phyloP scores from a whole-genome alignment of 2,888 invertebrate genomes.

The Theodoxus fluviatilis region DNA sequence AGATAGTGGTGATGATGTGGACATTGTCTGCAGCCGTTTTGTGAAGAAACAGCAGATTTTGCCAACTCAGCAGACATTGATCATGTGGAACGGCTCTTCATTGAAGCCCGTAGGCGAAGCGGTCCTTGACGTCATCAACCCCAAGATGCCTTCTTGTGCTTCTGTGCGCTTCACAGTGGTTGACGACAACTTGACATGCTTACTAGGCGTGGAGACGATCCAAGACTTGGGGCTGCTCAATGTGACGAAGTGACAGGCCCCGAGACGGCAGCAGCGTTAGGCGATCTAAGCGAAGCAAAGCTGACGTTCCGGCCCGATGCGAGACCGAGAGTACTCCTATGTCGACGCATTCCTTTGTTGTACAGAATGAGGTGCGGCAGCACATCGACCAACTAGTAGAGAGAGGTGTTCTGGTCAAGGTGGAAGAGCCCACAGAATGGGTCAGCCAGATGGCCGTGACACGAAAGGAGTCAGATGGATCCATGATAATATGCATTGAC shows the following conservation, averaged over 20 bases:
- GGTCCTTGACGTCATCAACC: not conserved
- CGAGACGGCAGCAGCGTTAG: too few species aligned
- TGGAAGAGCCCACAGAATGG: constrained; percentile 31
- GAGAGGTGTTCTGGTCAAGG: constrained; percentile 25
- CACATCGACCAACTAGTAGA: constrained; percentile 25
- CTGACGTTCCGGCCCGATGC: constrained; percentile 21
- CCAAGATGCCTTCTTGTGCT: not conserved
- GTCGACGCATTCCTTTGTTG: constrained; percentile 28
- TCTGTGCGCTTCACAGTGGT: constrained; percentile 3
- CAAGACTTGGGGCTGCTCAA: constrained; percentile 19
- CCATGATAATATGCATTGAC: constrained; percentile 34
- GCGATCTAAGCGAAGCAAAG: constrained; percentile 24
- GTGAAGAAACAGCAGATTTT: constrained; percentile 20
- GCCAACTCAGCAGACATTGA: not conserved
- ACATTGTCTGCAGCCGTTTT: constrained; percentile 24
- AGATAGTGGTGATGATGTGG: constrained; percentile 26
- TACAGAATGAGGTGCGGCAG: constrained; percentile 26
- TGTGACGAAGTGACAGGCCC: not conserved
- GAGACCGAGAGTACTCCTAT: constrained; percentile 25
- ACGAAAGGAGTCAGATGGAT: constrained; percentile 24
- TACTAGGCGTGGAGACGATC: constrained; percentile 19
- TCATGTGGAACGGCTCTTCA: constrained; percentile 23
- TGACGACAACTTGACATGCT: not conserved
- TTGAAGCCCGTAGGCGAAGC: constrained; percentile 22
- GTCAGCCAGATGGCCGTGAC: constrained; percentile 34